phyloP scores from a whole-genome alignment of 2,888 invertebrate species.

The Pterostichus niger region DNA sequence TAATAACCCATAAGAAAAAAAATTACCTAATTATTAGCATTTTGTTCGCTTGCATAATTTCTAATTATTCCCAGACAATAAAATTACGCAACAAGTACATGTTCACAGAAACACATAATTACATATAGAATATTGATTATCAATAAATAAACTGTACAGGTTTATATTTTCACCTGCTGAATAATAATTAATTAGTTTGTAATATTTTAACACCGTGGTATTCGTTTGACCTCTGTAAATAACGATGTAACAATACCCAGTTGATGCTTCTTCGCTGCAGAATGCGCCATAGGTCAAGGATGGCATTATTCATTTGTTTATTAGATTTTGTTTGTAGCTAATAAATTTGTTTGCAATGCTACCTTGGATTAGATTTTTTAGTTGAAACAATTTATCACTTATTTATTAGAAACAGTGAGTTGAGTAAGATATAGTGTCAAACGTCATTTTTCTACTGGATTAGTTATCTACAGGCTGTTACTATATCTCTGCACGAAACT shows the following conservation, averaged over 20 bases:
- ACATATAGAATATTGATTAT: background rate
- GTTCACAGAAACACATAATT: background rate
- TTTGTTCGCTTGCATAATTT: too few relatives aligned
- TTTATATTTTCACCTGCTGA: constrained; percentile 11
- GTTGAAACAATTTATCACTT: too few relatives aligned
- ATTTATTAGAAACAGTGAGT: too few relatives aligned
- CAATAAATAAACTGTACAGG: background rate
- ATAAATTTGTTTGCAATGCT: background rate
- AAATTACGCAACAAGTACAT: too few relatives aligned
- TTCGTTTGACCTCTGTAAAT: background rate
- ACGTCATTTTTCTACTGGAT: too few relatives aligned
- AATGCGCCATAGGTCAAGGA: constrained; percentile 13
- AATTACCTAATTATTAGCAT: too few relatives aligned
- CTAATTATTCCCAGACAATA: too few relatives aligned
- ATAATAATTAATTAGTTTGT: constrained; percentile 14
- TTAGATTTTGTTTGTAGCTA: background rate
- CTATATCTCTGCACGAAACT: too few relatives aligned
- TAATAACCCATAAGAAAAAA: too few relatives aligned
- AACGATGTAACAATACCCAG: background rate
- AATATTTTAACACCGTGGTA: constrained; percentile 21
- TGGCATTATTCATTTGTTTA: constrained; percentile 3
- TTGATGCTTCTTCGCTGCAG: constrained; percentile 1
- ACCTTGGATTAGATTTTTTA: too few relatives aligned
- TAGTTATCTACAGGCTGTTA: too few relatives aligned
- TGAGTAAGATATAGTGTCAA: too few relatives aligned